Base-by-base conservation (phyloP, 2,113 vertebrate genomes). In the Gymnocephalus cernua region DNA sequence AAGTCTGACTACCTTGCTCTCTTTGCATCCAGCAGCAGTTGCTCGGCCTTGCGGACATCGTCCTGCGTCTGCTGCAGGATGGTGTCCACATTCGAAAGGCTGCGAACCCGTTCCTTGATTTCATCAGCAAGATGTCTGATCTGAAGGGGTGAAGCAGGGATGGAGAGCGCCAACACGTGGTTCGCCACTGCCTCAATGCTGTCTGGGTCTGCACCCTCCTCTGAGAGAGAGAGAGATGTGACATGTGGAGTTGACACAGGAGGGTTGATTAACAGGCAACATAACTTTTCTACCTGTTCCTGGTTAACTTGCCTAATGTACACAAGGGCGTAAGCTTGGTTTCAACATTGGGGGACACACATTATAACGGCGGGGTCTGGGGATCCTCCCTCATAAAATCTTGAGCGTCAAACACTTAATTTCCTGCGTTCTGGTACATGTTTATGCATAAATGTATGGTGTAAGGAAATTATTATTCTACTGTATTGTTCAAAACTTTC, bases 151-250 rank as follows among this genome's bases (percentile, higher is more conserved):
- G 97, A 96, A 0, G 98, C 98, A 0, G 98, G 98, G 76, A 99
- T 98, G 15, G 97, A 98, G 38, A 99, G 95, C 89, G 97, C 95
- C 93, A 99, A 82, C 56, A 99, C 98, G 0, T 94, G 95, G 80
- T 95, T 97, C 0, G 98, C 98, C 53, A 99, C 96, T 16, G 94
- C 95, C 82, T 98, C 97, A 35, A 99, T 99, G 91, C 97, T 99
- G 88, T 98, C 97, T 0, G 98, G 98, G 87, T 99, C 97, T 0
- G 98, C 98, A 0, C 97, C 98, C 69, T 99, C 98, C 94, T 99
- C 98, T 99, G 91, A 2, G 1, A 86, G 64, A 86, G 64, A 91
- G 7, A 66, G 16, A 56, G 1, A 56, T 8, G 8, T 8, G 8
- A 47, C 8, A 67, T 4, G 50, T 4, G 12, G n/a, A 14, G 48